Evolutionary conservation across 2,797 vertebrate genomes (phyloP).

Genomic region (Typhlichthys subterraneus): DNA sequence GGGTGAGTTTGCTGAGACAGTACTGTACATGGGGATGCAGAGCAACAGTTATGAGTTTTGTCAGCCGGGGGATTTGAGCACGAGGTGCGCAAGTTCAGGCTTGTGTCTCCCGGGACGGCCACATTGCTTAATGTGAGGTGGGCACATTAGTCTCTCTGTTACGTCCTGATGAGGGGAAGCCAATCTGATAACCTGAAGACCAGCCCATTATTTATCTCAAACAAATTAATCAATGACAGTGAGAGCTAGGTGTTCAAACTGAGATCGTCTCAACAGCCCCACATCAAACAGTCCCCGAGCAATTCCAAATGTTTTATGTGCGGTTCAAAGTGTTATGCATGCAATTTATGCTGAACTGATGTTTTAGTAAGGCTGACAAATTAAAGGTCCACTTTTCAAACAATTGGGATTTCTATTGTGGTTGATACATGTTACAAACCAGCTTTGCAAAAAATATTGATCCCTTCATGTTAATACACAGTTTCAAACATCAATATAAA

Average conservation of each 20-base stretch:
- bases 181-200: conserved; percentile 41
- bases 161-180: conserved; percentile 34
- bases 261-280: conserved; percentile 11
- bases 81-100: neutral
- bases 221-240: conserved; percentile 37
- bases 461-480: no score
- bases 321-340: no score
- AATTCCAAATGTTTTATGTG: neutral
- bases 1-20: conserved; percentile 44
- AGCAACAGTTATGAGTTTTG: neutral
- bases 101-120: conserved; percentile 1
- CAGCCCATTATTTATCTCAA: conserved; percentile 34
- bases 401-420: no score
- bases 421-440: no score
- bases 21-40: conserved; percentile 2
- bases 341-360: no score
- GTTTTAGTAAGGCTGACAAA: no score
- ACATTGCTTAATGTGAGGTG: conserved; percentile 26
- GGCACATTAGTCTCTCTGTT: conserved; percentile 33
- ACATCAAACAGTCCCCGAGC: neutral
- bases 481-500: no score
- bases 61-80: neutral
- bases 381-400: no score
- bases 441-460: no score
- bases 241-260: conserved; percentile 32